Evolutionary conservation across 1,140 invertebrate genomes (phyloP), one percentile per base, ranked within the genome.

Genomic region (Drosophila mayri): DNA sequence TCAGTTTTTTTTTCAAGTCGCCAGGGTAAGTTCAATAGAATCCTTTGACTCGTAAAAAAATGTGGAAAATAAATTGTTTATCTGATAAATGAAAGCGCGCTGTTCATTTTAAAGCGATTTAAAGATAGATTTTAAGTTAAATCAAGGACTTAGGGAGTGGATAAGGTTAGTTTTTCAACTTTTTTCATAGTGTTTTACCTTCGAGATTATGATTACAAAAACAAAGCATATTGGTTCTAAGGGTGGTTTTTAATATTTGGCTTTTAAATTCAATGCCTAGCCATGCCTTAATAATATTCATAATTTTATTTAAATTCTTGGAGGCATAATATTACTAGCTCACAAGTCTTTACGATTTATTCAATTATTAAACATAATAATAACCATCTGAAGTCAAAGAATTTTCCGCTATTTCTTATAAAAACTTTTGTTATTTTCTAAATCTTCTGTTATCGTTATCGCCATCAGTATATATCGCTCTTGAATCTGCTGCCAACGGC

Each of bases 401-500:
- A 20, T 28, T 57, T 20, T 18, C 2, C 0, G n/a, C 6, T 10
- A 14, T 28, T 25, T 16, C 9, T 49, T 16, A 8, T 8, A 28
- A 11, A 52, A 35, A 9, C 20, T 4, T 38, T 65, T 18, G 25
- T 65, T 20, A 46, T 14, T 20, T 46, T 5, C 14, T 9, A 30
- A 30, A 67, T 38, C 35, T 46, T 28, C 0, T 43, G 28, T 25
- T 64, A 64, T 64, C 50, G 46, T 50, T 38, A 68, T 68, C 73
- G 63, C 54, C 79, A 79, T 84, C 66, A 55, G 50, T 22, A 58
- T 22, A 58, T 37, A 72, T 72, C 43, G 65, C 43, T 25, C 41
- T 61, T 77, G 60, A 73, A 73, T 71, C 7, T 66, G 72, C 41
- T 68, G 46, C 41, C 73, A 67, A 50, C 50, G 8, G 38, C 44